phyloP scores from a whole-genome alignment of 1,140 invertebrate species.

The Listronotus oregonensis region DNA sequence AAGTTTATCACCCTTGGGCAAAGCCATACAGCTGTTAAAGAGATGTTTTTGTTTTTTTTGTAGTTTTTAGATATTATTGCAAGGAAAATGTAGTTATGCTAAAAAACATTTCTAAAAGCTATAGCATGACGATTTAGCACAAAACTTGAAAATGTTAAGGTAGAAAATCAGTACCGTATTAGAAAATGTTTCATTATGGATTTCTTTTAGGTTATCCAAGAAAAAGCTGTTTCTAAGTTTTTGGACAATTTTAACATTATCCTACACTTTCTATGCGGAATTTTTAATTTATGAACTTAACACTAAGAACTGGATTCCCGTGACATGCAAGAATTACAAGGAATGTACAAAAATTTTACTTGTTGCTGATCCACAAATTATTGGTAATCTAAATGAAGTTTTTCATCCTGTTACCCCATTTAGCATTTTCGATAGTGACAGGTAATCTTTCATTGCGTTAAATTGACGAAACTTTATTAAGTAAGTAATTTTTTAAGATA shows the following conservation, averaged over 20 bases:
- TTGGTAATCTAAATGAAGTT: constrained; percentile 75
- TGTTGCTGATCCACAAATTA: constrained; percentile 91
- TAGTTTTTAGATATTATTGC: no score
- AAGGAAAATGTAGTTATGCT: no score
- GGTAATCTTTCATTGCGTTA: constrained; percentile 53
- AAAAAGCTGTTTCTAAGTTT: constrained; percentile 20
- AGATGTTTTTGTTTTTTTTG: no score
- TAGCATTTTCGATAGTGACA: constrained; percentile 81
- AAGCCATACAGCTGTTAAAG: no score
- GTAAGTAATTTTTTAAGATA: constrained; percentile 63
- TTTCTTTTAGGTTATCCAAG: constrained; percentile 29
- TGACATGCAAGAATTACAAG: constrained; percentile 58
- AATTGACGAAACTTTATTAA: not conserved
- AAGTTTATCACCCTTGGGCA: no score
- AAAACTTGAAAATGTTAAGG: constrained; percentile 4
- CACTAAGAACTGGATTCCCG: constrained; percentile 57
- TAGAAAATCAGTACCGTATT: not conserved
- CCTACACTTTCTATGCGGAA: constrained; percentile 37
- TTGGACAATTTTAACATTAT: constrained; percentile 31
- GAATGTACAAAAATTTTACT: constrained; percentile 75
- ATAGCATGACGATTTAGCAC: no score
- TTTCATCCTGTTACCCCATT: constrained; percentile 60
- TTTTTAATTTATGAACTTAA: constrained; percentile 38
- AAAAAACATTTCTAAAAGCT: no score
- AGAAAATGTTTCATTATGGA: not conserved